Base-by-base conservation (phyloP, 2,888 invertebrate species). In the Cotesia congregata region DNA sequence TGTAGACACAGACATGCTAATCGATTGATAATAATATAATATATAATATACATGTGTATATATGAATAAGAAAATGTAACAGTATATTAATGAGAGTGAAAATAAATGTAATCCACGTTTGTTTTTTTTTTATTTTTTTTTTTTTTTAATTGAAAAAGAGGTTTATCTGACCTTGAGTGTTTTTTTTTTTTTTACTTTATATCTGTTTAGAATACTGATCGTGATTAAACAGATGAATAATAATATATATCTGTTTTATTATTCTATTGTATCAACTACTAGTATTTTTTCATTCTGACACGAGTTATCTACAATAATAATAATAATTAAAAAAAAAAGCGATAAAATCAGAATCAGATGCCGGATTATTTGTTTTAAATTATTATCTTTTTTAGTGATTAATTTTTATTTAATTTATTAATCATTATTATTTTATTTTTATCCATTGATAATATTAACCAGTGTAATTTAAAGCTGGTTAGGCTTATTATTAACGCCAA, bases 161-260 rank as follows among this genome's bases (percentile, higher is more conserved):
- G 20, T 62, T 62, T 62, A 62, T 62, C 62, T 62, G 62, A 62
- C 62, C 62, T 62, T 62, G 62, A 62, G 15, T 62, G 2, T 50
- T 50, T 50, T 50, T 50, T 50, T 50, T 50, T 50, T 50, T 50
- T 50, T 50, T 50, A 50, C 60, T 4, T 60, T n/a, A 62, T 62
- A 62, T 20, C 20, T 20, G 20, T 20, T 15, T 7, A 62, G 62
- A 62, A 62, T 62, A 62, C 20, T 62, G 15, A 62, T 62, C 20
- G 62, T 62, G 62, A 62, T 62, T 62, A 62, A 62, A 62, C 62
- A 62, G 62, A 62, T 62, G 62, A 62, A 62, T 20, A 62, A 62
- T 17, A 20, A 62, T 1, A 60, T n/a, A 62, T 62, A 15, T 17
- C 62, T 62, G 9, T 62, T 17, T 62, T 62, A 62, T 20, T 62